Evolutionary conservation across 2,797 vertebrate genomes (phyloP).

Genomic region (Sparidentex hasta): DNA sequence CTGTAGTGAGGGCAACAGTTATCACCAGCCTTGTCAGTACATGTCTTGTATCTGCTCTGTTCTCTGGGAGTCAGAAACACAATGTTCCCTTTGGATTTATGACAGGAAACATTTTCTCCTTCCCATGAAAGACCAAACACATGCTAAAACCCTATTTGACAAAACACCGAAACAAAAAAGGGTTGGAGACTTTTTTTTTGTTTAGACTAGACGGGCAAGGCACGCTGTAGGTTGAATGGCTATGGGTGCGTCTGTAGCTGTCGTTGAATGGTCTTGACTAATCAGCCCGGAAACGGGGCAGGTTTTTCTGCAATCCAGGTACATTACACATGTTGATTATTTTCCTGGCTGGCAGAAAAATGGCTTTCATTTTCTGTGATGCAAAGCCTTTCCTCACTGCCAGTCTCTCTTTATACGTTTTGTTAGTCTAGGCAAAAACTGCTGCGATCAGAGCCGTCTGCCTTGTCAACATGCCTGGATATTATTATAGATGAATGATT

Average conservation of each 20-base stretch:
- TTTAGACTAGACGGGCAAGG: slow-evolving; percentile 26
- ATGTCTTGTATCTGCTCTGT: slow-evolving; percentile 63
- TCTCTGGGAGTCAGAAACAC: slow-evolving; percentile 56
- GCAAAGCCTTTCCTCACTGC: background rate
- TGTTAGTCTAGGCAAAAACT: background rate
- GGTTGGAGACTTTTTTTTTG: background rate
- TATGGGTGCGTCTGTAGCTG: slow-evolving; percentile 25
- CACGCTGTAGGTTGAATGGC: slow-evolving; percentile 17
- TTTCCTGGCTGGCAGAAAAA: slow-evolving; percentile 24
- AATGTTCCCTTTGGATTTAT: slow-evolving; percentile 64
- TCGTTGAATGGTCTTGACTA: slow-evolving; percentile 12
- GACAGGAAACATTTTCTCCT: slow-evolving; percentile 53
- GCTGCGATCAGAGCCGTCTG: slow-evolving; percentile 9
- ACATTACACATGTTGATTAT: slow-evolving; percentile 25
- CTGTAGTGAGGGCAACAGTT: slow-evolving; percentile 49
- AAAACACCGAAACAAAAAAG: slow-evolving; percentile 26
- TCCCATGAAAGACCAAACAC: slow-evolving; percentile 48
- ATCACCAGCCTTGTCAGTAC: slow-evolving; percentile 75
- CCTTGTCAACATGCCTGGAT: no score
- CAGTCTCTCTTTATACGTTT: slow-evolving; percentile 5
- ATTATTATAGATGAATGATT: no score
- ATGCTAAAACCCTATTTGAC: slow-evolving; percentile 46
- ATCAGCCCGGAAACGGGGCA: slow-evolving; percentile 21
- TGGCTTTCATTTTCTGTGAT: background rate
- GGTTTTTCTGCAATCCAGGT: slow-evolving; percentile 46